Evolutionary conservation across 2,797 vertebrate genomes (phyloP).

Genomic region (Oceanodroma leucorhoa): DNA sequence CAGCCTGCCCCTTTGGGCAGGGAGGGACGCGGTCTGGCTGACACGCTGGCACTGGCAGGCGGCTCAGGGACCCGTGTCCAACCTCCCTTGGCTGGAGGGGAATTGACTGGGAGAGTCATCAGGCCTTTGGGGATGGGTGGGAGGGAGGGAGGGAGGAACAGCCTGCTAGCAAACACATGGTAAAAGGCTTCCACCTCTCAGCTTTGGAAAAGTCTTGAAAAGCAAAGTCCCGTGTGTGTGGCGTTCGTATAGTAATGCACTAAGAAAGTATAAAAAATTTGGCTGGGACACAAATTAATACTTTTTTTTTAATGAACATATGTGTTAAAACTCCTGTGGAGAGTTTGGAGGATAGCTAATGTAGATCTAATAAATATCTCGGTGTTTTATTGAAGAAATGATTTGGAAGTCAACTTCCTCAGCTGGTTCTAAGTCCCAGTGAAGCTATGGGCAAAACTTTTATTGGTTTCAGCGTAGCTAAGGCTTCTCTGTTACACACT

Average conservation of each 20-base stretch:
- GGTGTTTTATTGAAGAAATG: not conserved
- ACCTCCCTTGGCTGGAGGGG: not conserved
- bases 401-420: not conserved
- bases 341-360: not conserved
- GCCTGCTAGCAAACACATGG: not conserved
- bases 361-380: not conserved
- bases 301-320: not conserved
- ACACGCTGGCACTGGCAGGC: not conserved
- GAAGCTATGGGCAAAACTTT: not conserved
- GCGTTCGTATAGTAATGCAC: not conserved
- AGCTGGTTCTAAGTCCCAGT: not conserved
- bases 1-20: not conserved
- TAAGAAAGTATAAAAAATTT: not conserved
- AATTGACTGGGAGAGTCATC: conserved; percentile 3
- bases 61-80: not conserved
- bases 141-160: not conserved
- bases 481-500: not conserved
- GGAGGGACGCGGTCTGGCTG: not conserved
- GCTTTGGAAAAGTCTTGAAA: not conserved
- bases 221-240: not conserved
- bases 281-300: not conserved
- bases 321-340: not conserved
- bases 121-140: not conserved
- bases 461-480: not conserved
- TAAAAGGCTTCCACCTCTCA: not conserved